Evolutionary conservation across 2,113 vertebrate species (phyloP), one percentile per base, ranked within the genome.

Genomic region (Embiotoca jacksoni): DNA sequence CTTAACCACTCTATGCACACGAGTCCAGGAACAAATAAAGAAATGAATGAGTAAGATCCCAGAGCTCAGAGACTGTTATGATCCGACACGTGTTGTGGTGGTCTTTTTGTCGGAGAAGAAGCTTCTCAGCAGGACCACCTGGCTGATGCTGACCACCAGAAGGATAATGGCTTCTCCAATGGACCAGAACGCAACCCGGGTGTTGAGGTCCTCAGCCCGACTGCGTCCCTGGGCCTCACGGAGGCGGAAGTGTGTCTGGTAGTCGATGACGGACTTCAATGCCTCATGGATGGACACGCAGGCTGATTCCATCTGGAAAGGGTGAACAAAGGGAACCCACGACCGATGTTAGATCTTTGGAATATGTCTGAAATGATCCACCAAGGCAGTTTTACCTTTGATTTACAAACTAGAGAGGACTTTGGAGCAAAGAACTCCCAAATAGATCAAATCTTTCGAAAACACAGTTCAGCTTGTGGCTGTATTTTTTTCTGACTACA

Each of bases 101-200:
- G 97, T 99, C 95, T 98, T 98, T 93, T 95, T 98, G 94, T 99
- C 98, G 0, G 97, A 99, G 94, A 99, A 99, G 92, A 99, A 99
- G 88, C 98, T 99, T 90, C 98, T 96, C 41, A 99, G 95, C 65
- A 99, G 95, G 41, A 99, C 96, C 1, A 99, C 97, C 92, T 99
- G 98, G 93, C 98, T 99, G 3, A 99, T 95, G 93, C 98, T 99
- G 91, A 99, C 98, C 46, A 99, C 97, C 72, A 99, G 91, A 50
- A 99, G 96, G 83, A 99, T 98, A 79, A 99, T 90, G 41, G 98
- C 98, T 92, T 99, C 98, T 13, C 98, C 98, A 35, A 99, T 93
- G 13, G 98, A 99, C 98, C 98, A 99, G 76, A 99, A 99, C 6
- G 98, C 97, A 64, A 99, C 98, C 50, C 98, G 95, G 0, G 97